Percentiles rank a stretch among this genome's conserved stretches.
Conservation (phyloP, 2,888 invertebrate genomes). For the Lycophotia porphyrea region DNA sequence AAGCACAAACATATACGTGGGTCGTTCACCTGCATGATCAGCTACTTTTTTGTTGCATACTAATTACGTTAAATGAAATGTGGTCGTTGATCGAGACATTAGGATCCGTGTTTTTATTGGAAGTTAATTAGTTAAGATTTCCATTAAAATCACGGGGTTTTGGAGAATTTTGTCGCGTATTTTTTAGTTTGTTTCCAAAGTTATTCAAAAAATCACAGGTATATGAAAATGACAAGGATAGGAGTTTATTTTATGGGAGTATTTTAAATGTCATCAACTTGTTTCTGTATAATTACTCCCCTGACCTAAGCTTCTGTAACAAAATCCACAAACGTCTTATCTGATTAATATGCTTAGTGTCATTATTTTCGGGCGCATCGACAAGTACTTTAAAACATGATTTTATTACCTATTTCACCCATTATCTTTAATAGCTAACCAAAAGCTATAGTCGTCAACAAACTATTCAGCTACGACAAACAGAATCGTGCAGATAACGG, state of each 20-base stretch:
- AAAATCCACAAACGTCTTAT: background rate
- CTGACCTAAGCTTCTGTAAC: background rate
- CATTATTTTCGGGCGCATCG: slow-evolving; percentile 8
- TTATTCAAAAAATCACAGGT: too few species aligned
- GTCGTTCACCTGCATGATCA: slow-evolving; percentile 74
- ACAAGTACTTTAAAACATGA: slow-evolving; percentile 1
- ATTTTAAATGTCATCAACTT: slow-evolving; percentile 8
- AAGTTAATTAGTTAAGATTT: background rate
- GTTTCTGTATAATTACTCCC: background rate
- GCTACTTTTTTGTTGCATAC: slow-evolving; percentile 37
- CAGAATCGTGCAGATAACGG: too few species aligned
- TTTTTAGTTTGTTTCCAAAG: too few species aligned
- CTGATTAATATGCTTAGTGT: slow-evolving; percentile 5
- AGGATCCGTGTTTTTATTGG: slow-evolving; percentile 3
- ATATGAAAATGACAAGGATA: too few species aligned
- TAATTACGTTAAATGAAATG: slow-evolving; percentile 39
- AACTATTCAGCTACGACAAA: background rate
- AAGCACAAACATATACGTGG: slow-evolving; percentile 45
- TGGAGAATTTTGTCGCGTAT: background rate
- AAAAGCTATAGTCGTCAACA: background rate
- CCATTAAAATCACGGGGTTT: background rate
- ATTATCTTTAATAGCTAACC: background rate
- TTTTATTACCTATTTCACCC: background rate
- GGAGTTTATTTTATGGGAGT: background rate
- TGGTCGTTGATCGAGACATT: slow-evolving; percentile 35